Evolutionary conservation across 2,888 invertebrate genomes (phyloP).

Genomic region (Platycheirus albimanus): DNA sequence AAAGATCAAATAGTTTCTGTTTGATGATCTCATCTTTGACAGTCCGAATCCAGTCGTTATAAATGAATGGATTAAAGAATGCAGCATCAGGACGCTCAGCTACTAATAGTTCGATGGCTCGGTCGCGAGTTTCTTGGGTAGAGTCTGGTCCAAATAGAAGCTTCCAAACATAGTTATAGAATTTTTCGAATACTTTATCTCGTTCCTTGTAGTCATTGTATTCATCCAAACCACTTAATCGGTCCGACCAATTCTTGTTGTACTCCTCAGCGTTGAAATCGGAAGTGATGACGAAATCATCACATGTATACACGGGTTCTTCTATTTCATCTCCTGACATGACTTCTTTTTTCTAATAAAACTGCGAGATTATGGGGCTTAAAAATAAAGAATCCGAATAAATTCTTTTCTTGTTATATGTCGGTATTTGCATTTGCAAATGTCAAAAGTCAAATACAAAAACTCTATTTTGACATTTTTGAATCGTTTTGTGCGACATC

Average conservation of each 20-base stretch:
- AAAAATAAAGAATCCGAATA: too few species aligned
- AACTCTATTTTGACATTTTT: too few species aligned
- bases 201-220: conserved; percentile 42
- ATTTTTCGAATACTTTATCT: conserved; percentile 41
- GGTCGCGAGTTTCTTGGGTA: conserved; percentile 65
- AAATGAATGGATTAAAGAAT: conserved; percentile 78
- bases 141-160: conserved; percentile 76
- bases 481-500: too few species aligned
- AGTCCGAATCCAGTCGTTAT: conserved; percentile 80
- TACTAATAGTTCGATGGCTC: conserved; percentile 76
- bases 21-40: conserved; percentile 78
- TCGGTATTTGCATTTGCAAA: too few species aligned
- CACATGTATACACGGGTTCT: background rate
- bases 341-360: too few species aligned
- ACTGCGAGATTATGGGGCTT: too few species aligned
- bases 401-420: too few species aligned
- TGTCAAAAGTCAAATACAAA: too few species aligned
- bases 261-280: conserved; percentile 48
- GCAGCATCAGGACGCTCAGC: conserved; percentile 82
- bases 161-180: conserved; percentile 76
- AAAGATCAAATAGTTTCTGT: conserved; percentile 78
- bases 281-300: conserved; percentile 28
- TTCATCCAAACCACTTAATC: background rate
- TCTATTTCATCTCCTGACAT: conserved; percentile 25
- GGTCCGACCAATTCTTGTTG: conserved; percentile 39